Evolutionary conservation across 2,113 vertebrate genomes (phyloP).

Genomic region (Heterotis niloticus): DNA sequence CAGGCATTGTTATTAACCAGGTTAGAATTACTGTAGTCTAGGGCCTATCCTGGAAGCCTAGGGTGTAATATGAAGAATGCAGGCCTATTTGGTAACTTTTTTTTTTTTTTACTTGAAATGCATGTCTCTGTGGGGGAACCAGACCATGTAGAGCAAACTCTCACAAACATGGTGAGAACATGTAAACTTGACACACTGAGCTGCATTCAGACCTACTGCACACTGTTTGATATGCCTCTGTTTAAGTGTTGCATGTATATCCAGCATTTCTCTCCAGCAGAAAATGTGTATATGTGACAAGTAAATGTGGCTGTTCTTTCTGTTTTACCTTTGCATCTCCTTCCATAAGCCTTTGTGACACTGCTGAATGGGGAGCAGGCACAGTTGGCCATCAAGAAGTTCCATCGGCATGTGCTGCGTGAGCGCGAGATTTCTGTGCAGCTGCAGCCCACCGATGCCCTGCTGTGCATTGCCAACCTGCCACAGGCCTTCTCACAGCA

Average conservation of each 20-base stretch:
- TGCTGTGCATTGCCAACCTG: conserved; percentile 86
- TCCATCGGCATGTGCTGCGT: conserved; percentile 76
- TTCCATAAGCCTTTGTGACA: conserved; percentile 74
- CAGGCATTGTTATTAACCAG: too few species aligned
- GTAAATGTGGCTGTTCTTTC: background rate
- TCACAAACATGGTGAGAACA: too few species aligned
- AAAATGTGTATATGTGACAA: background rate
- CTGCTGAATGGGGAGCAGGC: conserved; percentile 87
- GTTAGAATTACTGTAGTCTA: too few species aligned
- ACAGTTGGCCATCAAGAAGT: conserved; percentile 74
- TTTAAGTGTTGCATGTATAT: background rate
- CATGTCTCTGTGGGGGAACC: too few species aligned
- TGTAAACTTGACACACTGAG: too few species aligned
- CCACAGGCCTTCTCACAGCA: conserved; percentile 78
- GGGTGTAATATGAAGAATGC: too few species aligned
- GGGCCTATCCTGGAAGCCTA: too few species aligned
- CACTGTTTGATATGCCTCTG: too few species aligned
- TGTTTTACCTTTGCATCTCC: background rate
- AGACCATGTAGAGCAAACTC: too few species aligned
- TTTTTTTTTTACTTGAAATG: too few species aligned
- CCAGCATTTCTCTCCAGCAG: background rate
- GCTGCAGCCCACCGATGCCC: conserved; percentile 83
- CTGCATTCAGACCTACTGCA: background rate
- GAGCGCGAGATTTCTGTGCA: conserved; percentile 83
- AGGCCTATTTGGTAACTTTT: too few species aligned